A percentile compares a stretch with the other conserved stretches of the same genome.
phyloP scores from a whole-genome alignment of 2,113 vertebrate species.

The Caretta caretta region DNA sequence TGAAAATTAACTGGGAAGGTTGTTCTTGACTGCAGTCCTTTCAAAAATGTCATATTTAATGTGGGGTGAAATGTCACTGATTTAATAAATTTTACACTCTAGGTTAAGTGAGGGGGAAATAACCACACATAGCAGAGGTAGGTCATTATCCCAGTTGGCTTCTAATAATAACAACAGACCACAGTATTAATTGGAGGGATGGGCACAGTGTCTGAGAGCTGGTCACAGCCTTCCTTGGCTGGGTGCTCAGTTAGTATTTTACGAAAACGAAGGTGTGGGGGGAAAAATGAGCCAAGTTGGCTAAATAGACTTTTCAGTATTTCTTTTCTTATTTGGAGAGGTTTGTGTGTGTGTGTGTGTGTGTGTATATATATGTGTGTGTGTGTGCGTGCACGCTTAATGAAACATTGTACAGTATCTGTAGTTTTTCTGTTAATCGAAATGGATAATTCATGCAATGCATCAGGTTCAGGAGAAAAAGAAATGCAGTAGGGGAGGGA shows the following conservation, averaged over 20 bases:
- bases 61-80: background rate
- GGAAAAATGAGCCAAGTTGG: background rate
- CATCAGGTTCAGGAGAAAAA: background rate
- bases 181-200: background rate
- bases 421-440: background rate
- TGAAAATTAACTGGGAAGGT: background rate
- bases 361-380: too few relatives aligned
- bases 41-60: background rate
- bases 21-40: background rate
- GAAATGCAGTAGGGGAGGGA: background rate
- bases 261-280: background rate
- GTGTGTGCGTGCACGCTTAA: background rate
- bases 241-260: background rate
- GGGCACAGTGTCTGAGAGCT: background rate
- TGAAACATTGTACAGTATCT: background rate
- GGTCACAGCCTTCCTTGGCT: rapidly evolving
- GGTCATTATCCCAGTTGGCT: background rate
- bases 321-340: background rate
- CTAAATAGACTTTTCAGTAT: background rate
- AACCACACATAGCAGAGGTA: background rate
- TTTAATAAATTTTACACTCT: constrained; percentile 29
- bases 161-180: background rate
- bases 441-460: background rate
- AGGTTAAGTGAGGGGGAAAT: background rate
- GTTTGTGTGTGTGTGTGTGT: background rate